Conservation (phyloP, 2,888 invertebrate genomes). For the Sylvicola fuscatus region DNA sequence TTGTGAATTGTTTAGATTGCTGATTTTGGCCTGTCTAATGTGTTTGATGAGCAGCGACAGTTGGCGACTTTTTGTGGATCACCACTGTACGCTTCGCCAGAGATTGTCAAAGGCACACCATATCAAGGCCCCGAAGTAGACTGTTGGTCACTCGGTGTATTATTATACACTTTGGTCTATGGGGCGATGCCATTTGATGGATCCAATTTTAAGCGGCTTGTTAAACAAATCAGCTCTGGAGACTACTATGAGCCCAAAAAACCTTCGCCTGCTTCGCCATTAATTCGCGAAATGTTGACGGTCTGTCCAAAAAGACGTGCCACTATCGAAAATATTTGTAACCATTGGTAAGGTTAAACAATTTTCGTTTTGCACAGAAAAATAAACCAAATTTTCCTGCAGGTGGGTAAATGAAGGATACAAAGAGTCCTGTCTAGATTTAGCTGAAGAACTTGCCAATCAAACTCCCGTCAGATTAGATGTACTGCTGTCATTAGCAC, state of each 20-base stretch:
- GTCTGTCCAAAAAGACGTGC: conserved; percentile 79
- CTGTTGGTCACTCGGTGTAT: conserved; percentile 88
- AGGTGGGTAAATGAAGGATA: conserved; percentile 84
- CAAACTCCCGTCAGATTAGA: conserved; percentile 81
- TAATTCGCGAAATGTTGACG: conserved; percentile 87
- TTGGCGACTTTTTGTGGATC: conserved; percentile 91
- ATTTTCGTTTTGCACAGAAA: no score
- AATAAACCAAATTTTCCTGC: neutral
- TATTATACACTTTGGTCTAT: conserved; percentile 93
- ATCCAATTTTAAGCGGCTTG: conserved; percentile 90
- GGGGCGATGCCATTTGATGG: conserved; percentile 99
- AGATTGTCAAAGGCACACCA: conserved; percentile 91
- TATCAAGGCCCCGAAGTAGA: conserved; percentile 95
- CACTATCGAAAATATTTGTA: conserved; percentile 83
- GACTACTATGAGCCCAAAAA: conserved; percentile 94
- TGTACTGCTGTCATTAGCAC: conserved; percentile 63
- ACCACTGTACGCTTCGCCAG: conserved; percentile 90
- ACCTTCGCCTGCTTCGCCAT: conserved; percentile 82
- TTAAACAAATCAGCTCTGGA: conserved; percentile 90
- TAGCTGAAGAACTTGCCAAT: conserved; percentile 73
- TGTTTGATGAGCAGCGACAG: conserved; percentile 72
- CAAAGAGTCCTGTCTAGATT: conserved; percentile 58
- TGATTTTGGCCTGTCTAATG: conserved; percentile 96
- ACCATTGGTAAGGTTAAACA: conserved; percentile 72
- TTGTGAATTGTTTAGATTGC: conserved; percentile 48